Evolutionary conservation across 2,888 invertebrate genomes (phyloP).

Genomic region (Gymnoscelis rufifasciata): DNA sequence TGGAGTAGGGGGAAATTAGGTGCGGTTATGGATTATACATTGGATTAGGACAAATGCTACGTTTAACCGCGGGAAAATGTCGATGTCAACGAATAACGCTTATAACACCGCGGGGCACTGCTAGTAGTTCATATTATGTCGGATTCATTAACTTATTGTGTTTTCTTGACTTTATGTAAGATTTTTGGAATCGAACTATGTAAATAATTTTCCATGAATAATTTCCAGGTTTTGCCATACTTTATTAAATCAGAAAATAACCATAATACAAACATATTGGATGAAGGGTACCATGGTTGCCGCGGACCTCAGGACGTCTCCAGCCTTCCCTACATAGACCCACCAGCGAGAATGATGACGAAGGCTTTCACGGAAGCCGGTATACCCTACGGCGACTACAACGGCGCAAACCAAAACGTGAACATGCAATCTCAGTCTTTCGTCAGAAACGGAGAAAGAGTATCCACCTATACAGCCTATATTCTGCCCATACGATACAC

Average conservation of each 20-base stretch:
- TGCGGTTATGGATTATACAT: no score
- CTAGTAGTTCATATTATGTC: no score
- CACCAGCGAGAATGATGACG: constrained; percentile 72
- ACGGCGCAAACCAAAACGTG: constrained; percentile 73
- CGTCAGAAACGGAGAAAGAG: constrained; percentile 73
- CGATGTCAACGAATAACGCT: no score
- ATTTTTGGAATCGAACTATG: no score
- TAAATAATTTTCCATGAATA: not conserved
- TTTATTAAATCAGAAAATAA: constrained; percentile 83
- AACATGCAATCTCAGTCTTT: constrained; percentile 79
- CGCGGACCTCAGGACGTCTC: constrained; percentile 81
- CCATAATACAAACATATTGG: constrained; percentile 64
- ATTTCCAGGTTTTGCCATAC: constrained; percentile 79
- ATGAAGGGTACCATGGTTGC: constrained; percentile 73
- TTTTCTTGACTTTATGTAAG: no score
- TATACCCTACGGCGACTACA: constrained; percentile 76
- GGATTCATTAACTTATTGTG: no score
- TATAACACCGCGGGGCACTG: no score
- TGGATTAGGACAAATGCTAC: no score
- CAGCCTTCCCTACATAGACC: constrained; percentile 79
- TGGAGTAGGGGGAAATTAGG: no score
- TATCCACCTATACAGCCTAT: constrained; percentile 82
- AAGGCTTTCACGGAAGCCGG: constrained; percentile 80
- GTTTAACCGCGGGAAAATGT: no score
- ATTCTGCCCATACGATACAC: constrained; percentile 81